Evolutionary conservation across 2,888 invertebrate species (phyloP).

Genomic region (Melanotus villosus): DNA sequence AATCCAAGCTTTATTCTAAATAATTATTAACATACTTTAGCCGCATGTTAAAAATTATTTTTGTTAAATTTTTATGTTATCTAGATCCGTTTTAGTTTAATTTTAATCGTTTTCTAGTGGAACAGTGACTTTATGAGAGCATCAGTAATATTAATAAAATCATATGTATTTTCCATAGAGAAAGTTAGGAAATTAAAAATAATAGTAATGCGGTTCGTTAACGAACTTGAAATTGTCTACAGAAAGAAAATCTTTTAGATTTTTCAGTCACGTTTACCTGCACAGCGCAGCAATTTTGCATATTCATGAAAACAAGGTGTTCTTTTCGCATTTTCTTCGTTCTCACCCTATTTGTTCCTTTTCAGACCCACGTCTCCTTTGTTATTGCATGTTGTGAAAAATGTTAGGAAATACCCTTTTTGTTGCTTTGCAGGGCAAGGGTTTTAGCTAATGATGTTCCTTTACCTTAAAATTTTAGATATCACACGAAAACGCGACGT

Average conservation of each 20-base stretch:
- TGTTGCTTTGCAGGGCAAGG: background rate
- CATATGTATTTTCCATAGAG: too few relatives aligned
- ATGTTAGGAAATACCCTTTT: background rate
- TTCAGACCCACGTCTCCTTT: background rate
- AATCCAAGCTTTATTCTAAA: too few relatives aligned
- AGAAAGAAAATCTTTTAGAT: background rate
- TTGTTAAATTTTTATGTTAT: too few relatives aligned
- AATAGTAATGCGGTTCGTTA: too few relatives aligned
- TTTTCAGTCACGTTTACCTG: background rate
- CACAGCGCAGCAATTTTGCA: background rate
- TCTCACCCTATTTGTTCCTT: constrained; percentile 15
- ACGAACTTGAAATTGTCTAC: too few relatives aligned
- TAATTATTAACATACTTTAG: too few relatives aligned
- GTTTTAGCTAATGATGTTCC: constrained; percentile 1
- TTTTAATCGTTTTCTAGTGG: too few relatives aligned
- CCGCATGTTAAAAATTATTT: too few relatives aligned
- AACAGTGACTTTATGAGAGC: too few relatives aligned
- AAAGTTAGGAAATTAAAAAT: too few relatives aligned
- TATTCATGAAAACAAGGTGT: constrained; percentile 14
- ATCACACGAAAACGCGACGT: background rate
- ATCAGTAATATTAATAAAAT: too few relatives aligned
- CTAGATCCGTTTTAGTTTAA: too few relatives aligned
- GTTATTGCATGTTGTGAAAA: constrained; percentile 7
- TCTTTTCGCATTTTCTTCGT: constrained; percentile 4
- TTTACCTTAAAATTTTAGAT: background rate